Percentiles rank a stretch among this genome's conserved stretches.
Conservation (phyloP, 2,113 vertebrate genomes). For the Paraplagusia blochii region DNA sequence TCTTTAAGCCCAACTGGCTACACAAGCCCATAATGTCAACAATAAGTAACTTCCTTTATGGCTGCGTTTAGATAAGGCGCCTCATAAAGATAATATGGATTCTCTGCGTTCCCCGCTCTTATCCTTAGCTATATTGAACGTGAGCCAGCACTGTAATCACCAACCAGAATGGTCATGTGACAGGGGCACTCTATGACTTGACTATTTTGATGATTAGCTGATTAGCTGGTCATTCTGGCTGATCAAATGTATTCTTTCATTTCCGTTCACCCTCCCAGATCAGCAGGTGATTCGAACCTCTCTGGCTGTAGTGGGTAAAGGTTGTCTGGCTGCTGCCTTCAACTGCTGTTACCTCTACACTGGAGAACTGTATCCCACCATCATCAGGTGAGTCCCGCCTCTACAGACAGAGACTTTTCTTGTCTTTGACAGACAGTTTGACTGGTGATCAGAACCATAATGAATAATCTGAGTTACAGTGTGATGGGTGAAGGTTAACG, state of each 20-base stretch:
- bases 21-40: too few species aligned
- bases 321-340: slow-evolving; percentile 84
- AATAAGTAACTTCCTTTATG: neutral
- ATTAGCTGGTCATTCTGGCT: too few species aligned
- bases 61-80: neutral
- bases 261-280: slow-evolving; percentile 65
- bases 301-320: slow-evolving; percentile 87
- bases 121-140: too few species aligned
- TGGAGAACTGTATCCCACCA: slow-evolving; percentile 74
- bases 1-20: neutral
- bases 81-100: neutral
- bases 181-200: too few species aligned
- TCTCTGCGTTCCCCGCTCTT: neutral
- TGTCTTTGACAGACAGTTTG: too few species aligned
- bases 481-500: slow-evolving; percentile 12
- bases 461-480: too few species aligned
- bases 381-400: slow-evolving; percentile 63
- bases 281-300: slow-evolving; percentile 72
- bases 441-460: neutral
- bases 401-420: too few species aligned
- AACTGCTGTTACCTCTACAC: slow-evolving; percentile 81
- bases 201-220: too few species aligned
- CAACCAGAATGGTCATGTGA: too few species aligned
- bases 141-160: too few species aligned
- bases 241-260: too few species aligned